Conservation (phyloP, 2,113 vertebrate genomes). For the Merops nubicus region DNA sequence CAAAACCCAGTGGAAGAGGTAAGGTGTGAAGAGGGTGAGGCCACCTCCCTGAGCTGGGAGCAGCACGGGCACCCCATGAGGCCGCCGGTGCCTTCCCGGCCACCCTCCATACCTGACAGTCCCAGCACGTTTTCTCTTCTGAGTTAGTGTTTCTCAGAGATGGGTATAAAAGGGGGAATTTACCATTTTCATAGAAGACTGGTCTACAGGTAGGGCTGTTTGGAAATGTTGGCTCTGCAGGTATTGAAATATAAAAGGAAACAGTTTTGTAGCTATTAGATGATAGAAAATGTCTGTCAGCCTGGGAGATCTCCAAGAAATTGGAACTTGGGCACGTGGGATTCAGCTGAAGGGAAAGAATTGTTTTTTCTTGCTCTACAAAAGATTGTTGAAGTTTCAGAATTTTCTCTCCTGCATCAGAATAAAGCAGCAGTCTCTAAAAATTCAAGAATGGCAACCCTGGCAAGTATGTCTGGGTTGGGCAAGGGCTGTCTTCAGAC, state of each 20-base stretch:
- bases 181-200: neutral
- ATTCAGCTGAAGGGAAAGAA: neutral
- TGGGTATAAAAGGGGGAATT: neutral
- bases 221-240: neutral
- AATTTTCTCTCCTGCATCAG: neutral
- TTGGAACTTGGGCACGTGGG: neutral
- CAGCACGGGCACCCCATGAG: neutral
- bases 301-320: neutral
- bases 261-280: neutral
- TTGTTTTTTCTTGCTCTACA: neutral
- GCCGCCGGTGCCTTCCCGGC: slow-evolving; percentile 17
- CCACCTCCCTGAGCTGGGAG: neutral
- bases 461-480: neutral
- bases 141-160: neutral
- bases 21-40: slow-evolving; percentile 8
- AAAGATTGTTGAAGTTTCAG: neutral
- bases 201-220: neutral
- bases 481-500: neutral
- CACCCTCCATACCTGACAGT: neutral
- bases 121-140: neutral
- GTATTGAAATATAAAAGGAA: neutral
- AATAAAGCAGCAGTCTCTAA: neutral
- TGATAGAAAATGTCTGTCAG: neutral
- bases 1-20: neutral
- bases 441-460: neutral